These are phyloP conservation scores for Nyctereutes procyonoides DNA, from an alignment of 2,113 vertebrate species.

Conservation along the genomic window DNA sequence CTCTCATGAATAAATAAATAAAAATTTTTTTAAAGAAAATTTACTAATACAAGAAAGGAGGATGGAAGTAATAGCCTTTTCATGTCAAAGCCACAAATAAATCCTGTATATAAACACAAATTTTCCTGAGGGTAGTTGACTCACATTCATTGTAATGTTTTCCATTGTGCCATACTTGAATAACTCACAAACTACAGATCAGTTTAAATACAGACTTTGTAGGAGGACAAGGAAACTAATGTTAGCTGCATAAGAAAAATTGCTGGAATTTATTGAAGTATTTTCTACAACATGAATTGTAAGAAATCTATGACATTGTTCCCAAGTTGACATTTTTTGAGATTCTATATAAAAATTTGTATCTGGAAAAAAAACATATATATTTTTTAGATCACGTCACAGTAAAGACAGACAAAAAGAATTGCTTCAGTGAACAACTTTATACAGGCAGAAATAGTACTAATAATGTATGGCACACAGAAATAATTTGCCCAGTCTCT, in stretches of 20 bases:
- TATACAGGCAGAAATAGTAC: not conserved
- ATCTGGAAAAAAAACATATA: not conserved
- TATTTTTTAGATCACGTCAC: not conserved
- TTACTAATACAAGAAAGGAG: constrained; percentile 14
- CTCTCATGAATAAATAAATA: too few relatives aligned
- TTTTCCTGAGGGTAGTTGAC: not conserved
- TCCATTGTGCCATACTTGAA: not conserved
- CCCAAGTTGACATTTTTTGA: not conserved
- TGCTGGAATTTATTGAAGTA: not conserved
- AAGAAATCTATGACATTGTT: not conserved
- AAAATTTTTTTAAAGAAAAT: not conserved
- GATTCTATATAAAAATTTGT: not conserved
- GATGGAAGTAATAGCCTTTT: not conserved
- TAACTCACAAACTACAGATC: not conserved
- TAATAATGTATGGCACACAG: not conserved
- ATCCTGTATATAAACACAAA: constrained; percentile 8
- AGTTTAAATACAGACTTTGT: not conserved
- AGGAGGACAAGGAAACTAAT: not conserved
- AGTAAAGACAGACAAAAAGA: not conserved
- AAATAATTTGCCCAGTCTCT: not conserved
- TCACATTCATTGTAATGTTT: not conserved
- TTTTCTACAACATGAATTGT: not conserved
- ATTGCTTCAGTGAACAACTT: not conserved
- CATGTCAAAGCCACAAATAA: not conserved
- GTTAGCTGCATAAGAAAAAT: not conserved